Evolutionary conservation across 2,797 vertebrate species (phyloP).

Genomic region (Typhlichthys eigenmanni): DNA sequence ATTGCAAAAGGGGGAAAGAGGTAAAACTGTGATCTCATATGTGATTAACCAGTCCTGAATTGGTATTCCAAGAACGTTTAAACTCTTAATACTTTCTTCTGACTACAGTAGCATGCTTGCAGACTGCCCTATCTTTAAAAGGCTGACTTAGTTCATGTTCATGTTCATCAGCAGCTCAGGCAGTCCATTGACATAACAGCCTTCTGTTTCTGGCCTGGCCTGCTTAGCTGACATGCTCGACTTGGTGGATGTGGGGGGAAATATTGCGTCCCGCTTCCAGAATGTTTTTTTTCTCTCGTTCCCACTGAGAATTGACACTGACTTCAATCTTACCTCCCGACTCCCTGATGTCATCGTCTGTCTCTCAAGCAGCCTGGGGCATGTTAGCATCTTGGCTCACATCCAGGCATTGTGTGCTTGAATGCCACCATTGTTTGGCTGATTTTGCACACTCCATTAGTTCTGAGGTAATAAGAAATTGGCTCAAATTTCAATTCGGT

Average conservation of each 20-base stretch:
- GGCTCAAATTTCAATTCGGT: neutral
- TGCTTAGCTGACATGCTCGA: conserved; percentile 29
- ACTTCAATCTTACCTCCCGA: conserved; percentile 30
- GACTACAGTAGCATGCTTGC: neutral
- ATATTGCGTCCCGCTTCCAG: conserved; percentile 21
- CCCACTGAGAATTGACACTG: conserved; percentile 24
- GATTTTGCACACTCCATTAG: conserved; percentile 4
- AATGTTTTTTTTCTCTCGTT: conserved; percentile 30
- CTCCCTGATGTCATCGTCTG: conserved; percentile 42
- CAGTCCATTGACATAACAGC: conserved; percentile 27
- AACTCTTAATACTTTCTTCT: too few relatives aligned
- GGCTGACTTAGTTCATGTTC: conserved; percentile 17
- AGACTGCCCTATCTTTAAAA: neutral
- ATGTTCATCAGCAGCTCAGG: conserved; percentile 16
- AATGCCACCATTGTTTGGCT: conserved; percentile 18
- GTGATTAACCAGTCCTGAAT: too few relatives aligned
- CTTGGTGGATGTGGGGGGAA: conserved; percentile 32
- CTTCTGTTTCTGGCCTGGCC: conserved; percentile 3
- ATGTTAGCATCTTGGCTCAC: conserved; percentile 4
- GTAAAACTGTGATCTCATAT: too few relatives aligned
- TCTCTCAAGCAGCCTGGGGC: conserved; percentile 17
- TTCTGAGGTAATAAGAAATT: neutral
- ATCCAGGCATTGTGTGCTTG: neutral
- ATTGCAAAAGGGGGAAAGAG: too few relatives aligned
- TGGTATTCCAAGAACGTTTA: too few relatives aligned